Percentiles rank a stretch among this genome's conserved stretches.
These are phyloP conservation scores for Chaetodon trifasciatus DNA, from an alignment of 2,797 vertebrate genomes.

Conservation along the genomic window DNA sequence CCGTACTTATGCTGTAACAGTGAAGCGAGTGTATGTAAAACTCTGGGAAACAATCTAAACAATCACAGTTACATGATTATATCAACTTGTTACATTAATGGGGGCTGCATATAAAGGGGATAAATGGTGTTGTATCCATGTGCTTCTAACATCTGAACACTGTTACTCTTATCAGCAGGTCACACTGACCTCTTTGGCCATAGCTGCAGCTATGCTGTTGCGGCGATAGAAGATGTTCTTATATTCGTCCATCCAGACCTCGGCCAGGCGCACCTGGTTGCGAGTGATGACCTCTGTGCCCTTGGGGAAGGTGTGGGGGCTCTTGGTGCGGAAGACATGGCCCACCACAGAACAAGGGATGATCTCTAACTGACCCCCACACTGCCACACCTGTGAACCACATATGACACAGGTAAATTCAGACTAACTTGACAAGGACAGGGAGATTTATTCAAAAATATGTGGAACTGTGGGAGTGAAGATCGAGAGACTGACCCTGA, in stretches of 20 bases:
- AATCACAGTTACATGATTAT: not conserved
- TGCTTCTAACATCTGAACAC: not conserved
- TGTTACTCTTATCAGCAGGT: not conserved
- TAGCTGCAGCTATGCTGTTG: constrained; percentile 89
- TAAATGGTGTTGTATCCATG: not conserved
- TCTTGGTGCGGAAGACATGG: constrained; percentile 96
- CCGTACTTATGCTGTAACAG: constrained; percentile 89
- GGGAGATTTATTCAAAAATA: not conserved
- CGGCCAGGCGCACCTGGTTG: constrained; percentile 95
- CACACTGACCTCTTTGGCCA: constrained; percentile 89
- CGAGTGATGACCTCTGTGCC: constrained; percentile 94
- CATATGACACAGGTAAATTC: constrained; percentile 8
- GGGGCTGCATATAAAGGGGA: not conserved
- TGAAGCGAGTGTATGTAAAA: not conserved
- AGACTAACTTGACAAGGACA: not conserved
- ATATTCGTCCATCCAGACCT: constrained; percentile 97
- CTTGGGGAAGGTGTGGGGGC: constrained; percentile 96
- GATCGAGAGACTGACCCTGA: constrained; percentile 89
- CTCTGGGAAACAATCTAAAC: not conserved
- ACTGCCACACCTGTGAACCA: constrained; percentile 93
- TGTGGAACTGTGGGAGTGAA: not conserved
- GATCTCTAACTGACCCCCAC: constrained; percentile 95
- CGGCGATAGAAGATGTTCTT: constrained; percentile 94
- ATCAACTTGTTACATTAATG: not conserved
- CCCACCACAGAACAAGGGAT: constrained; percentile 97